phyloP scores from a whole-genome alignment of 1,140 invertebrate species.

The Diplogasteroides magnus region DNA sequence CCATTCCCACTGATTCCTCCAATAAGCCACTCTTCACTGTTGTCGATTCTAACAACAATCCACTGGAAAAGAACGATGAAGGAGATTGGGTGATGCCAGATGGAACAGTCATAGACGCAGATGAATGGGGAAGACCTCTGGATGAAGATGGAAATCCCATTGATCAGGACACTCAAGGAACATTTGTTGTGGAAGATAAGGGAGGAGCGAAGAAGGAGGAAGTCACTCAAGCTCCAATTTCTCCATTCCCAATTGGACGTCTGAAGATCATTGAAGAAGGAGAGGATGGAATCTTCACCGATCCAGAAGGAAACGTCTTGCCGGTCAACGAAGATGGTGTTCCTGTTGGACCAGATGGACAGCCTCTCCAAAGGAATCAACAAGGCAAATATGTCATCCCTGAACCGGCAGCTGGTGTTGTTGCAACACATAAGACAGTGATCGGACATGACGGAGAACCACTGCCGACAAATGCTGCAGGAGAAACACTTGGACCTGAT shows the following conservation, averaged over 20 bases:
- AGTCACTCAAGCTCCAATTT: not conserved
- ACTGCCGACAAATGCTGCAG: slow-evolving; percentile 10
- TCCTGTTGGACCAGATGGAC: slow-evolving; percentile 34
- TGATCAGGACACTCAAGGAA: slow-evolving; percentile 36
- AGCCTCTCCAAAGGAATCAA: slow-evolving; percentile 40
- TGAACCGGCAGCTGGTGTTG: not conserved
- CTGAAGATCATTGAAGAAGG: not conserved
- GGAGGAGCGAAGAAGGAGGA: not conserved
- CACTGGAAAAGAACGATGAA: slow-evolving; percentile 18
- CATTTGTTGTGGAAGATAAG: slow-evolving; percentile 18
- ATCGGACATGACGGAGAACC: no score
- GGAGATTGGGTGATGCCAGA: slow-evolving; percentile 23
- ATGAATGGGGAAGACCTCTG: slow-evolving; percentile 28
- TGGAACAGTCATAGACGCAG: slow-evolving; percentile 37
- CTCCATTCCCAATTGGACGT: not conserved
- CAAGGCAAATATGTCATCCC: slow-evolving; percentile 30
- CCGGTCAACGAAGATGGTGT: slow-evolving; percentile 20
- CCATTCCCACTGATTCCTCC: slow-evolving; percentile 27
- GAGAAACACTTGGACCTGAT: slow-evolving; percentile 18
- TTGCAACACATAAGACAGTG: not conserved
- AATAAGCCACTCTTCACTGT: slow-evolving; percentile 32
- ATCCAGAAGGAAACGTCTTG: slow-evolving; percentile 9
- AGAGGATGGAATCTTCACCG: slow-evolving; percentile 6
- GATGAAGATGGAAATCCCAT: slow-evolving; percentile 34
- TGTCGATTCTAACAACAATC: slow-evolving; percentile 19